Base-by-base conservation (phyloP, 2,113 vertebrate species). In the Larimichthys polyactis region DNA sequence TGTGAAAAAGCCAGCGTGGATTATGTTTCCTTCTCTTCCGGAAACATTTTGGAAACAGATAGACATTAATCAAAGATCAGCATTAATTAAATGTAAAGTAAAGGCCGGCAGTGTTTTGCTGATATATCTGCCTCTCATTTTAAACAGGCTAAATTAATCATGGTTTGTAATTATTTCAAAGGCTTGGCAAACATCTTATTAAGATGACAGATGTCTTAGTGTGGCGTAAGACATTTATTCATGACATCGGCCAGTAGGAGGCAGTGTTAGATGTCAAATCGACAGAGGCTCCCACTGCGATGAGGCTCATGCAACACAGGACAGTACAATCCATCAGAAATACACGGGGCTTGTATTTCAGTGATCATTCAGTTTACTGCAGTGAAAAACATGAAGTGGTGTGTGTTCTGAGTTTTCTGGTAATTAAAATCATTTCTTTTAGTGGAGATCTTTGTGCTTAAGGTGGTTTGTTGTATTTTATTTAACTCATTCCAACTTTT, bases 161-260 rank as follows among this genome's bases (percentile, higher is more conserved):
- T 17, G 24, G 20, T 16, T 1, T 0, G 19, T 55, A 10, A 52
- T 81, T 27, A 29, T 29, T 64, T 55, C 49, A 36, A 65, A 46
- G 79, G 68, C 44, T 36, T 6, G 12, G 14, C 24, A 24, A 76
- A 14, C 17, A 20, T 40, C 66, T 77, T 22, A 11, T 60, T 44
- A 36, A 43, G 44, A 54, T 60, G 52, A 70, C 65, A 1, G 57
- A 69, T 16, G 0, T 55, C 4, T 58, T 2, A 2, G 1, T 49
- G 22, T 14, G 29, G 10, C 3, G 2, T 5, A 20, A 44, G 40
- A 27, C 2, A 1, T 66, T 22, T 64, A n/a, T 66, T 87, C 16
- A 79, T 2, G 27, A 20, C 2, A 0, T 3, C 55, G 66, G 1
- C 90, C 92, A 90, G 59, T 22, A 90, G 90, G 84, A 5, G 90